phyloP scores from a whole-genome alignment of 2,888 invertebrate species.

The Pristionchus arcanus region DNA sequence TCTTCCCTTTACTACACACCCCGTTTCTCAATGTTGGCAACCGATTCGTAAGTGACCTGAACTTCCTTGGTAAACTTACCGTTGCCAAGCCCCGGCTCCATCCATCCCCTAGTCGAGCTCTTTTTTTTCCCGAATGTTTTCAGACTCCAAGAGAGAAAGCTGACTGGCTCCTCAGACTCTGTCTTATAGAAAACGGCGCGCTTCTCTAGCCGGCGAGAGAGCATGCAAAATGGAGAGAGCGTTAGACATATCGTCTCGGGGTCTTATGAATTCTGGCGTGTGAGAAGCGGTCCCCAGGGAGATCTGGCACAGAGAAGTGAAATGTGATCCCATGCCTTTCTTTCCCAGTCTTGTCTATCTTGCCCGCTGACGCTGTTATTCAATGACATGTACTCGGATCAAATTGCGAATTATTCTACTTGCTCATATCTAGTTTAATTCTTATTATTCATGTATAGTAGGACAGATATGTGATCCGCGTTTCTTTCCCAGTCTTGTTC shows the following conservation, averaged over 20 bases:
- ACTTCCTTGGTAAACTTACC: too few relatives aligned
- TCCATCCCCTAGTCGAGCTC: too few relatives aligned
- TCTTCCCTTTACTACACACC: too few relatives aligned
- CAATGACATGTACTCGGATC: too few relatives aligned
- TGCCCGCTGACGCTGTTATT: not conserved
- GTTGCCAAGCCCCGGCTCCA: too few relatives aligned
- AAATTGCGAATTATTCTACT: too few relatives aligned
- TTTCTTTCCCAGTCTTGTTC: too few relatives aligned
- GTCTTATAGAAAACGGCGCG: not conserved
- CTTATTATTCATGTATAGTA: too few relatives aligned
- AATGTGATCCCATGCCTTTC: not conserved
- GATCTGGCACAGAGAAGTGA: not conserved
- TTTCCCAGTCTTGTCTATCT: not conserved
- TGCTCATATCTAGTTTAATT: too few relatives aligned
- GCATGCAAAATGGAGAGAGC: not conserved
- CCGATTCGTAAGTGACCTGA: not conserved
- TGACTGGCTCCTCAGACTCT: not conserved
- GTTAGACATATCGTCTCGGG: not conserved
- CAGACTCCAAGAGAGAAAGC: not conserved
- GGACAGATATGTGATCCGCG: too few relatives aligned
- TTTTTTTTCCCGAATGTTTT: not conserved
- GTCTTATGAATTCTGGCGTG: conserved; percentile 13
- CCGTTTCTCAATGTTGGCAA: too few relatives aligned
- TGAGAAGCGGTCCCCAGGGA: not conserved
- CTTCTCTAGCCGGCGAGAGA: not conserved